phyloP scores from a whole-genome alignment of 2,888 invertebrate species.

The Tetragonula carbonaria region DNA sequence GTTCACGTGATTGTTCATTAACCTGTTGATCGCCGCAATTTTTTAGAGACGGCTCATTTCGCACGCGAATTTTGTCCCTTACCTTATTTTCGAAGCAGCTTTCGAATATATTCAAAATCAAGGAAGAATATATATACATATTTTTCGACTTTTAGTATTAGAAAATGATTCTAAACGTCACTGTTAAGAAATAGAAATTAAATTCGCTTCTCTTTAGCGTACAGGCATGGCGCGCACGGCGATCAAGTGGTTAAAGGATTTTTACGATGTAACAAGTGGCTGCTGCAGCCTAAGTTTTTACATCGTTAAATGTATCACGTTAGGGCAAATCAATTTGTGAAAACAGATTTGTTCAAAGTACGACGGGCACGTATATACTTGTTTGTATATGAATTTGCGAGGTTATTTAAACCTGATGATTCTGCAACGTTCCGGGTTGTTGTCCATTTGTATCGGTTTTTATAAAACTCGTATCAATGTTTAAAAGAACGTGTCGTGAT shows the following conservation, averaged over 20 bases:
- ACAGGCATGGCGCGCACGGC: too few relatives aligned
- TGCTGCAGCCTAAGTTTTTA: not conserved
- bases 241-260: too few relatives aligned
- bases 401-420: not conserved
- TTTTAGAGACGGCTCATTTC: too few relatives aligned
- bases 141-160: too few relatives aligned
- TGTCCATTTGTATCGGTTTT: not conserved
- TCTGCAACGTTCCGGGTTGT: not conserved
- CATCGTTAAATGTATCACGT: not conserved
- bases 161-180: too few relatives aligned
- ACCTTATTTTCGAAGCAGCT: too few relatives aligned
- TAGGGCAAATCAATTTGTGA: not conserved
- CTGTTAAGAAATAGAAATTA: too few relatives aligned
- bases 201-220: too few relatives aligned
- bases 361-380: not conserved
- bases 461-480: not conserved
- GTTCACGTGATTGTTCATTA: not conserved
- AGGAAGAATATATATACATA: too few relatives aligned
- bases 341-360: not conserved
- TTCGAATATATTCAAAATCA: too few relatives aligned
- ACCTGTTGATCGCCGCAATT: too few relatives aligned
- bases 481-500: not conserved
- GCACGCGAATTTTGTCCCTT: too few relatives aligned
- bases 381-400: not conserved
- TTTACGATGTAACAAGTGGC: not conserved